These are phyloP conservation scores for Polylopha cassiicola DNA, from an alignment of 2,888 invertebrate species.

Conservation along the genomic window DNA sequence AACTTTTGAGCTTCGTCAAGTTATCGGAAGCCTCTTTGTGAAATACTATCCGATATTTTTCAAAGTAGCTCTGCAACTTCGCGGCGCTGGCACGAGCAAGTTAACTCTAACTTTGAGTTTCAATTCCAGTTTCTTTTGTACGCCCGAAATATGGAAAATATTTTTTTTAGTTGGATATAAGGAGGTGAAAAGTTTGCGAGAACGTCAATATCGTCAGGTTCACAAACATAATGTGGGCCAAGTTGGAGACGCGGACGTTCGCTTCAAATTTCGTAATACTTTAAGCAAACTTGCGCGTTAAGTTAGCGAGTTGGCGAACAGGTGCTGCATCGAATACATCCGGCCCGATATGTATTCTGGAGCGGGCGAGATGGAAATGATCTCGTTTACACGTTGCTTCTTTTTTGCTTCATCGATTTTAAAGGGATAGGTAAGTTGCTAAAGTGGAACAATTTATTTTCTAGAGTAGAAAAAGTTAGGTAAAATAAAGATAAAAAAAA, in stretches of 20 bases:
- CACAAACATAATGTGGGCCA: constrained; percentile 58
- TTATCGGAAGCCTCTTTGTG: constrained; percentile 48
- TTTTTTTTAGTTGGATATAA: constrained; percentile 44
- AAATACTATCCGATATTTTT: constrained; percentile 54
- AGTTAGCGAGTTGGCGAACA: constrained; percentile 57
- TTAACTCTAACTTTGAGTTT: constrained; percentile 31
- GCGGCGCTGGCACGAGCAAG: constrained; percentile 32
- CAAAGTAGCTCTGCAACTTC: constrained; percentile 44
- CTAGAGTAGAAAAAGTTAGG: too few species aligned
- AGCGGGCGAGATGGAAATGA: constrained; percentile 15
- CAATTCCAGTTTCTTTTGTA: constrained; percentile 41
- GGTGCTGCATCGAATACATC: constrained; percentile 64
- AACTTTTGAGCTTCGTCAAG: constrained; percentile 45
- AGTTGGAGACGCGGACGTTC: constrained; percentile 45
- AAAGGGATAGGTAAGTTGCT: too few species aligned
- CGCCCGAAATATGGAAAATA: constrained; percentile 36
- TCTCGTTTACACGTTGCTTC: constrained; percentile 10
- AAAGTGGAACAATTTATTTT: too few species aligned
- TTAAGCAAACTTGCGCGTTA: constrained; percentile 63
- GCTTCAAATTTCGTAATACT: constrained; percentile 68
- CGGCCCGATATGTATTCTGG: constrained; percentile 29
- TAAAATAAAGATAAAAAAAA: too few species aligned
- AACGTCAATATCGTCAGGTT: constrained; percentile 55
- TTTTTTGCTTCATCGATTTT: constrained; percentile 1
- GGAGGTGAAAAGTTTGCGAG: constrained; percentile 48